Conservation (phyloP, 1,140 invertebrate species). For the Drosophila ambigua region DNA sequence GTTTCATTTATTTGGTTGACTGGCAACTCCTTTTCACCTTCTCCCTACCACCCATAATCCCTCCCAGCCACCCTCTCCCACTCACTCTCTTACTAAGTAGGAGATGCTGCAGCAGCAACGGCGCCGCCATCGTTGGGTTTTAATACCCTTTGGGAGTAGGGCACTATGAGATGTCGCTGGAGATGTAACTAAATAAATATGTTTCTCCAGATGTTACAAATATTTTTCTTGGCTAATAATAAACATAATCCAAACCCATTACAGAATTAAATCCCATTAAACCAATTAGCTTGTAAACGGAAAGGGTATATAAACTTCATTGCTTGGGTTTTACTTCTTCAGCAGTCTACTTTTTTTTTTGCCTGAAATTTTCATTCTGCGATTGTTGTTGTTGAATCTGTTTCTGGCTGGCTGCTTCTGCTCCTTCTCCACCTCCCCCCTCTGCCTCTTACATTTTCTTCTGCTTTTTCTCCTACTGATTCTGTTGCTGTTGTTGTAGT, state of each 20-base stretch:
- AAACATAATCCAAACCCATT: no score
- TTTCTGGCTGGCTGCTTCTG: conserved; percentile 26
- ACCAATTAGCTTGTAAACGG: no score
- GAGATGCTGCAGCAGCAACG: conserved; percentile 30
- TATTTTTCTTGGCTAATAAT: no score
- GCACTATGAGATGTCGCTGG: no score
- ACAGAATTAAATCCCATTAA: no score
- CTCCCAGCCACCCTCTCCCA: not conserved
- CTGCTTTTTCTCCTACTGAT: conserved; percentile 5
- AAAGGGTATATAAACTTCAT: no score
- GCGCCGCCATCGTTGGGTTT: conserved; percentile 40
- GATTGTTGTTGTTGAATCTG: conserved; percentile 31
- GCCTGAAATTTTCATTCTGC: conserved; percentile 48
- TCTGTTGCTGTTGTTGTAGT: no score
- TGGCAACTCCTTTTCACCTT: conserved; percentile 56
- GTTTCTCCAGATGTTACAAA: no score
- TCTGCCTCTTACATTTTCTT: not conserved
- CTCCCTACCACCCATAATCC: not conserved
- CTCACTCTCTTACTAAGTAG: conserved; percentile 41
- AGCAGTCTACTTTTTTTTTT: no score
- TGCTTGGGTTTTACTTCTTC: no score
- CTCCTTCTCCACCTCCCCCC: conserved; percentile 9
- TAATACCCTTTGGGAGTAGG: not conserved
- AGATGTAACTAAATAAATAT: no score
- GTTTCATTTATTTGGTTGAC: conserved; percentile 81